phyloP scores from a whole-genome alignment of 2,797 vertebrate species.

The Sebastes vulpes region DNA sequence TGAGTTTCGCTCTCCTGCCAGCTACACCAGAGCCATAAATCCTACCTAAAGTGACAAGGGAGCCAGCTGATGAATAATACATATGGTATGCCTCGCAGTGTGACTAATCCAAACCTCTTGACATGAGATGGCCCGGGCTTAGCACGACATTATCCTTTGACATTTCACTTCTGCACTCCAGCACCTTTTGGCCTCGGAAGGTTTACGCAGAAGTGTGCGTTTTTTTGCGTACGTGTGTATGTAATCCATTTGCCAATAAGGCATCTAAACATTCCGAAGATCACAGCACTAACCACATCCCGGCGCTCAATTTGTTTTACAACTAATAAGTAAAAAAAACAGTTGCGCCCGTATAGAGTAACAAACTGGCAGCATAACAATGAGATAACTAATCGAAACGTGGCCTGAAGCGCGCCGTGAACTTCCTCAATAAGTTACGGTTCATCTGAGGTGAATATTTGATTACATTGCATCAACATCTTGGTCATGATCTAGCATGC shows the following conservation, averaged over 20 bases:
- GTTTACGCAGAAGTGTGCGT: neutral
- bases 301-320: neutral
- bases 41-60: conserved; percentile 29
- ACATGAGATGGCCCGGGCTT: conserved; percentile 62
- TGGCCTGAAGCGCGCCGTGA: conserved; percentile 5
- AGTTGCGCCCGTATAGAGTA: neutral
- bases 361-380: conserved; percentile 46
- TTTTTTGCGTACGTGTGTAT: neutral
- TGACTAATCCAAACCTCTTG: conserved; percentile 81
- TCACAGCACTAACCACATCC: neutral
- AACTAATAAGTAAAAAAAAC: neutral
- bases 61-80: conserved; percentile 81
- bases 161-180: neutral
- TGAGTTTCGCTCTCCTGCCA: conserved; percentile 29
- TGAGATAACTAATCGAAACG: conserved; percentile 5
- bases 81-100: conserved; percentile 65
- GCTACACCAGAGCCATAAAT: neutral
- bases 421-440: neutral
- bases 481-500: conserved; percentile 17
- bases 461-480: conserved; percentile 30
- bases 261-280: neutral
- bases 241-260: neutral
- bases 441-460: conserved; percentile 58
- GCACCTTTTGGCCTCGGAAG: conserved; percentile 1
- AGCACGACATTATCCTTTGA: conserved; percentile 44